Percentiles rank a stretch among this genome's conserved stretches.
phyloP scores from a whole-genome alignment of 2,888 invertebrate genomes.

The Seladonia tumulorum region DNA sequence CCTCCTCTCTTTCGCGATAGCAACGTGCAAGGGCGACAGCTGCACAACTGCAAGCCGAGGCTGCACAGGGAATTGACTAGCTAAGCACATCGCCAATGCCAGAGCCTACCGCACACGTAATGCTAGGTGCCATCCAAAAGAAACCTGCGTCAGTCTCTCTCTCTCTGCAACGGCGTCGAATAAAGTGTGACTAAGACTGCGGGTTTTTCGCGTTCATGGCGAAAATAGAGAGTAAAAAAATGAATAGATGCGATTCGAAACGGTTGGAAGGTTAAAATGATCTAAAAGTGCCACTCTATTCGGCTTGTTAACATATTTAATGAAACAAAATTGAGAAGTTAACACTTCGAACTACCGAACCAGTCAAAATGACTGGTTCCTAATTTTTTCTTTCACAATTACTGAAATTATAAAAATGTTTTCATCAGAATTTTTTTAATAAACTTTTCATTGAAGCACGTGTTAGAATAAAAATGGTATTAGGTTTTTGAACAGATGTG shows the following conservation, averaged over 20 bases:
- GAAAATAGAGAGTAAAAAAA: too few relatives aligned
- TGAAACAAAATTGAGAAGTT: too few relatives aligned
- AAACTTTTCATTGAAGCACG: too few relatives aligned
- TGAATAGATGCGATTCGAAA: not conserved
- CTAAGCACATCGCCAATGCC: not conserved
- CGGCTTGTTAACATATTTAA: not conserved
- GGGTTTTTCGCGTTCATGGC: not conserved
- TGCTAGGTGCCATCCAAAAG: not conserved
- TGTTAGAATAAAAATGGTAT: too few relatives aligned
- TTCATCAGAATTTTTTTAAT: too few relatives aligned
- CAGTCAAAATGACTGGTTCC: too few relatives aligned
- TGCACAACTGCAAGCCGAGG: not conserved
- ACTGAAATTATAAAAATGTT: too few relatives aligned
- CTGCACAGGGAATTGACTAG: not conserved
- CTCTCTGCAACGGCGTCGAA: not conserved
- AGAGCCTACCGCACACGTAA: not conserved
- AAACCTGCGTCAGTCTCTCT: not conserved
- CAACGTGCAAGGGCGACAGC: not conserved
- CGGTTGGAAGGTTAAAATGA: not conserved
- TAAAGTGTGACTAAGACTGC: not conserved
- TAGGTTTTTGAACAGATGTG: too few relatives aligned
- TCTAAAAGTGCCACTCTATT: not conserved
- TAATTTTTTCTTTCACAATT: too few relatives aligned
- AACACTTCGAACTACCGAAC: too few relatives aligned
- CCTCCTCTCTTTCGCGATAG: not conserved